phyloP scores from a whole-genome alignment of 2,888 invertebrate species.

The Aspidiotus destructor region DNA sequence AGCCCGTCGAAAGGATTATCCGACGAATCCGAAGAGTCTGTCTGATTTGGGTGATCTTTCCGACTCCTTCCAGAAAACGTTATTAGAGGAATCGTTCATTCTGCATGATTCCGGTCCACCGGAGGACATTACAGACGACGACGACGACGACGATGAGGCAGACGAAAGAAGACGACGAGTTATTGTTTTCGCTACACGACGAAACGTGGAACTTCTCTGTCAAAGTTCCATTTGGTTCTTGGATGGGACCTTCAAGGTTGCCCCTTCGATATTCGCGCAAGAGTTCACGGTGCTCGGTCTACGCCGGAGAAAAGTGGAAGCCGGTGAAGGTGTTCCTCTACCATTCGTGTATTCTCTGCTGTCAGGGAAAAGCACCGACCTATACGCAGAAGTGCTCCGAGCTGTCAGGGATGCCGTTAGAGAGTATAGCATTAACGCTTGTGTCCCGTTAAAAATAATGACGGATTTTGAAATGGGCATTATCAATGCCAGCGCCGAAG shows the following conservation, averaged over 20 bases:
- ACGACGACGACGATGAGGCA: no score
- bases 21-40: no score
- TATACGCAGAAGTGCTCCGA: background rate
- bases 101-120: no score
- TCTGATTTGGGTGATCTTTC: no score
- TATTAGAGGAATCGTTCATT: no score
- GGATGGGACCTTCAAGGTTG: background rate
- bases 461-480: background rate
- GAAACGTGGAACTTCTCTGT: no score
- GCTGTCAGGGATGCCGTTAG: background rate
- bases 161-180: no score
- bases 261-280: background rate
- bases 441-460: background rate
- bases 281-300: background rate
- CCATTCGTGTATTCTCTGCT: background rate
- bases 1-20: no score
- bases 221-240: conserved; percentile 4
- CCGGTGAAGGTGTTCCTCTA: conserved; percentile 4
- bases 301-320: background rate
- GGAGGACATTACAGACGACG: no score
- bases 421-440: background rate
- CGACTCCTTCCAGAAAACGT: no score
- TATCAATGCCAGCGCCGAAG: background rate
- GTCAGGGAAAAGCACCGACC: background rate
- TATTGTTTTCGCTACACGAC: no score